Evolutionary conservation across 2,888 invertebrate genomes (phyloP).

Genomic region (Smittia aterrima): DNA sequence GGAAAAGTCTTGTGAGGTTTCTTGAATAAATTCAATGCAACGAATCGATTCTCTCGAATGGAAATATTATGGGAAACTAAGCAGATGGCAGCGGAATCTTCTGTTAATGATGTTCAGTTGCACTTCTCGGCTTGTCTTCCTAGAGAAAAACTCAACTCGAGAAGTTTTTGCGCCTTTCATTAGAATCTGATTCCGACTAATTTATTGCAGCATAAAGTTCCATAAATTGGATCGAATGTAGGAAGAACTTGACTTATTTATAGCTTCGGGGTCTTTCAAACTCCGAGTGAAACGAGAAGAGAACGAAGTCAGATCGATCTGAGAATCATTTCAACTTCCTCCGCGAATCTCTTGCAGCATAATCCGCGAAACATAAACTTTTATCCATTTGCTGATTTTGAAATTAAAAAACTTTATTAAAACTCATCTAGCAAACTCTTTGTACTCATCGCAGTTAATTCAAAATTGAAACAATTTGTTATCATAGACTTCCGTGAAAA

Average conservation of each 20-base stretch:
- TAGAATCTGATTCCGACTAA: background rate
- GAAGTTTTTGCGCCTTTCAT: background rate
- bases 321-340: background rate
- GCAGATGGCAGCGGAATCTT: conserved; percentile 1
- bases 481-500: conserved; percentile 46
- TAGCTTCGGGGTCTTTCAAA: background rate
- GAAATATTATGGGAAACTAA: background rate
- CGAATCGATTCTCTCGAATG: background rate
- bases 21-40: background rate
- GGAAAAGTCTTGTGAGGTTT: background rate
- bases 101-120: background rate
- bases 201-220: conserved; percentile 7
- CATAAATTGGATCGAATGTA: background rate
- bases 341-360: background rate
- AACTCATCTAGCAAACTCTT: too few relatives aligned
- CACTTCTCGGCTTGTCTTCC: background rate
- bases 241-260: background rate
- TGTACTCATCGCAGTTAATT: too few relatives aligned
- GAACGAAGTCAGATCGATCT: background rate
- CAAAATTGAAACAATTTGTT: conserved; percentile 14
- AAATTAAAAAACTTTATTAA: too few relatives aligned
- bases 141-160: background rate
- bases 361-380: background rate
- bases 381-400: background rate
- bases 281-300: background rate